These are phyloP conservation scores for Lysiphlebus fabarum DNA, from an alignment of 1,140 invertebrate genomes.

Conservation along the genomic window DNA sequence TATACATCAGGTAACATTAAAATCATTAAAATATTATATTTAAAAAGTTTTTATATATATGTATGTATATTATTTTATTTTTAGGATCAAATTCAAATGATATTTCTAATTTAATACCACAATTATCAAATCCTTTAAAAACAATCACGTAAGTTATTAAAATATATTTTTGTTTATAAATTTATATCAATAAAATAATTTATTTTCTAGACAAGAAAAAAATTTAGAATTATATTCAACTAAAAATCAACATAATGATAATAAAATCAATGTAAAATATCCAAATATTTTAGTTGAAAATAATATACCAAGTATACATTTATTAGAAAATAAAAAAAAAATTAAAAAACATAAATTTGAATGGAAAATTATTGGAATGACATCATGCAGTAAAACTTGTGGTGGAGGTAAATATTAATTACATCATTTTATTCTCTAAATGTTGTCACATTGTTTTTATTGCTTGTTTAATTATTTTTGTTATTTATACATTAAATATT, in stretches of 20 bases:
- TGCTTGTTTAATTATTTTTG: too few species aligned
- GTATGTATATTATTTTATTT: too few species aligned
- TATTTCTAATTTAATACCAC: too few species aligned
- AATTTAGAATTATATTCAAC: slow-evolving; percentile 7
- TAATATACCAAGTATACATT: slow-evolving; percentile 43
- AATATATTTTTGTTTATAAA: too few species aligned
- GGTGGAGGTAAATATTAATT: slow-evolving; percentile 66
- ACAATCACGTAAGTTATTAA: too few species aligned
- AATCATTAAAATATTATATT: background rate
- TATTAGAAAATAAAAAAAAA: slow-evolving; percentile 30
- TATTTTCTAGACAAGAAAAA: slow-evolving; percentile 7
- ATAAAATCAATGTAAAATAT: slow-evolving; percentile 8
- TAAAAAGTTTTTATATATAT: too few species aligned
- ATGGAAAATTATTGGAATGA: slow-evolving; percentile 77
- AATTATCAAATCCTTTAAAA: too few species aligned
- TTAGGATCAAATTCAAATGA: too few species aligned
- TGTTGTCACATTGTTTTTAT: too few species aligned
- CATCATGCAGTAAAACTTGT: slow-evolving; percentile 75
- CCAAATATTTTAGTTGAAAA: slow-evolving; percentile 54
- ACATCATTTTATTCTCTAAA: background rate
- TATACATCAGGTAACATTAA: slow-evolving; percentile 35
- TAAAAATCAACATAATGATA: slow-evolving; percentile 19
- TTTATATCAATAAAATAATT: background rate
- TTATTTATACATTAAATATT: too few species aligned
- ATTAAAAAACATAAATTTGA: slow-evolving; percentile 63